These are phyloP conservation scores for Mormyrus lacerda DNA, from an alignment of 2,113 vertebrate species.

Conservation along the genomic window DNA sequence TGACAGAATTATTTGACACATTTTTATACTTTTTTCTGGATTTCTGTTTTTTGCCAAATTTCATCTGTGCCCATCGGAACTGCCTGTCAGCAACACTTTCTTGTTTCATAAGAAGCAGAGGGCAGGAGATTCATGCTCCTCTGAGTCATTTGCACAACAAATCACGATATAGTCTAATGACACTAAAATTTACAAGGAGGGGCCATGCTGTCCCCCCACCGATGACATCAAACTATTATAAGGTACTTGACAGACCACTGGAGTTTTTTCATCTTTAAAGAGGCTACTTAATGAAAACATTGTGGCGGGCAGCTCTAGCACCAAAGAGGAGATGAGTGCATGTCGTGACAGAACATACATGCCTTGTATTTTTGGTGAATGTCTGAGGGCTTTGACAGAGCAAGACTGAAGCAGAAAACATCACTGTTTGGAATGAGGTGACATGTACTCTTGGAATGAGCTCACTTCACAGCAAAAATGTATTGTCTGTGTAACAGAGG, in stretches of 20 bases:
- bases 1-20: slow-evolving; percentile 1
- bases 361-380: neutral
- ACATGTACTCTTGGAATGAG: neutral
- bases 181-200: neutral
- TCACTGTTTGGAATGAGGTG: neutral
- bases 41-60: neutral
- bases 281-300: neutral
- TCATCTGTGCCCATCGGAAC: neutral
- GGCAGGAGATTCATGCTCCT: neutral
- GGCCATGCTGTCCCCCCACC: neutral
- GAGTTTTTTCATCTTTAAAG: neutral
- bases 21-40: neutral
- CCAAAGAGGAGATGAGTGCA: neutral
- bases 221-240: neutral
- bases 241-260: neutral
- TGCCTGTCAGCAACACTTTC: neutral
- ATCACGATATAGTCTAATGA: neutral
- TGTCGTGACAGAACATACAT: neutral
- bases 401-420: neutral
- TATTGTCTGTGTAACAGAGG: neutral
- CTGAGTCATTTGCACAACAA: neutral
- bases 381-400: neutral
- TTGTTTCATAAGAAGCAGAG: neutral
- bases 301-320: neutral
- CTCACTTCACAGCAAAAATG: neutral